Evolutionary conservation across 2,113 vertebrate species (phyloP).

Genomic region (Hepsetus odoe): DNA sequence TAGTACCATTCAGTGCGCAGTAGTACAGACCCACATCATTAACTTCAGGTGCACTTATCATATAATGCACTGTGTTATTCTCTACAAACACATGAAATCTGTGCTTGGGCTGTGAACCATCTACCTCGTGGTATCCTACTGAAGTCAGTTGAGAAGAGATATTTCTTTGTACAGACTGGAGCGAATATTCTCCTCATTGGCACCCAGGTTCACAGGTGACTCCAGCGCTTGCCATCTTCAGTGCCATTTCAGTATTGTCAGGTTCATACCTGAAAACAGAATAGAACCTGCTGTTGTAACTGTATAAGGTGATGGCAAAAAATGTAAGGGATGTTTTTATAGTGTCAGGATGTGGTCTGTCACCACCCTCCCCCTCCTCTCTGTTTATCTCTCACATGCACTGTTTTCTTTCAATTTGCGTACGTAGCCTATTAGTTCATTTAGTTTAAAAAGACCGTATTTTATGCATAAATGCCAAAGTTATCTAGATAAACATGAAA

Average conservation of each 20-base stretch:
- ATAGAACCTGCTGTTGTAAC: conserved; percentile 1
- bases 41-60: neutral
- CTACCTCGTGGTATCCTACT: neutral
- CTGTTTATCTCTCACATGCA: neutral
- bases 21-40: conserved; percentile 41
- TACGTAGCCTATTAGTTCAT: neutral
- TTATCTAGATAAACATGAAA: neutral
- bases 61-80: conserved; percentile 21
- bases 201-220: conserved; percentile 15
- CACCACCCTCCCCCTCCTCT: conserved; percentile 1
- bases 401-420: conserved; percentile 23
- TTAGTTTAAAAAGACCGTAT: neutral
- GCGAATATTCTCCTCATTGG: neutral
- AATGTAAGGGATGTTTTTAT: neutral
- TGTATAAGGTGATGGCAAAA: neutral
- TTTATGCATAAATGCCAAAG: neutral
- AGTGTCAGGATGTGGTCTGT: conserved; percentile 50
- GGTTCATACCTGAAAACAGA: conserved; percentile 28
- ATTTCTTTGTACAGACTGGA: conserved; percentile 1
- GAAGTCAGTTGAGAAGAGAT: neutral
- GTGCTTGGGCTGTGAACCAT: neutral
- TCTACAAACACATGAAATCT: neutral
- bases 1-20: neutral
- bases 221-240: neutral
- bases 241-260: conserved; percentile 19